Evolutionary conservation across 2,888 invertebrate species (phyloP).

Genomic region (Endomychus coccineus): DNA sequence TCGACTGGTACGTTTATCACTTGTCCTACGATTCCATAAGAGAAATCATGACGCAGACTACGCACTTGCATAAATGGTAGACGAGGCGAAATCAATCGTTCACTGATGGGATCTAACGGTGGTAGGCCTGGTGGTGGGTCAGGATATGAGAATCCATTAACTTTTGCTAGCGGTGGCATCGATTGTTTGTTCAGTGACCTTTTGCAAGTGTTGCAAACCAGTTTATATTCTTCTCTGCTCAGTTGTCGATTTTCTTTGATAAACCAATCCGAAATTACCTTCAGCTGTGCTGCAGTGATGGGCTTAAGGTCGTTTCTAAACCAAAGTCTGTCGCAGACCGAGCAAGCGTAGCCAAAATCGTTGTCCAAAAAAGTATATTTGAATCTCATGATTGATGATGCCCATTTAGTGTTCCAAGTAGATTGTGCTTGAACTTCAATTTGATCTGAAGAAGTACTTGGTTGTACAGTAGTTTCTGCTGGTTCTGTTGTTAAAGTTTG

Average conservation of each 20-base stretch:
- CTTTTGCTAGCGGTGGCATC: conserved; percentile 16
- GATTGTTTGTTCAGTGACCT: neutral
- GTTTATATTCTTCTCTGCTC: conserved; percentile 2
- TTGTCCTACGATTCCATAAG: conserved; percentile 30
- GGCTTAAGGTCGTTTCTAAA: conserved; percentile 19
- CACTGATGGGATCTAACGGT: conserved; percentile 20
- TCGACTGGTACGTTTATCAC: conserved; percentile 28
- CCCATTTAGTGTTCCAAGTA: conserved; percentile 5
- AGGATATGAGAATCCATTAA: conserved; percentile 26
- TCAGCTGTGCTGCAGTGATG: conserved; percentile 1
- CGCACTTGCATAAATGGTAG: conserved; percentile 18
- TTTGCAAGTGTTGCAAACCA: conserved; percentile 13
- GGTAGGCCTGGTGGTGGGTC: conserved; percentile 19
- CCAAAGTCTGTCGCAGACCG: conserved; percentile 24
- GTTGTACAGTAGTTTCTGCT: conserved; percentile 5
- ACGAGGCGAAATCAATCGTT: conserved; percentile 26
- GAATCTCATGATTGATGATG: conserved; percentile 6
- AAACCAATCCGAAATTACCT: conserved; percentile 2
- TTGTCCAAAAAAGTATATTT: conserved; percentile 12
- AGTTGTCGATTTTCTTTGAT: conserved; percentile 5
- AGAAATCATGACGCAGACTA: conserved; percentile 22
- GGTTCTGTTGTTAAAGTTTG: conserved; percentile 4
- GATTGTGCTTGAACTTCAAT: conserved; percentile 4
- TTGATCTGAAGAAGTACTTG: conserved; percentile 5
- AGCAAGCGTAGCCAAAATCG: conserved; percentile 18